Evolutionary conservation across 2,797 vertebrate species (phyloP).

Genomic region (Champsocephalus gunnari): DNA sequence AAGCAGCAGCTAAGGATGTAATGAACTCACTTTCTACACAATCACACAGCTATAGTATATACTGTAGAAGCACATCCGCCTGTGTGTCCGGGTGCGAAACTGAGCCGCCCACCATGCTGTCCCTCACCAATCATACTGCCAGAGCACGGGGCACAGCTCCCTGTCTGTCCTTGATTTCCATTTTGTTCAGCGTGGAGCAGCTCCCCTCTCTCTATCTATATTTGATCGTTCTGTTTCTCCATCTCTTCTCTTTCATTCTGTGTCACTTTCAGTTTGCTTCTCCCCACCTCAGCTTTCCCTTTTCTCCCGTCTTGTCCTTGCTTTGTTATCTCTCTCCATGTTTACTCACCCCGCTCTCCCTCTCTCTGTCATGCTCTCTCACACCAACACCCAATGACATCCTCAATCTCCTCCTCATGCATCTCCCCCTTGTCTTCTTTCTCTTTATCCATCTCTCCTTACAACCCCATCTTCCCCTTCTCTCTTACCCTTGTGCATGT

Average conservation of each 20-base stretch:
- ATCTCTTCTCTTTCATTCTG: constrained; percentile 43
- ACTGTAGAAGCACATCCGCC: neutral
- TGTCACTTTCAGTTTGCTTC: constrained; percentile 51
- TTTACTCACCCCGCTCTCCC: constrained; percentile 20
- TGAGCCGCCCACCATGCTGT: constrained; percentile 36
- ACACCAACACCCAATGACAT: constrained; percentile 18
- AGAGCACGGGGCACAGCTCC: constrained; percentile 40
- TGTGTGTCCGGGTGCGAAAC: constrained; percentile 14
- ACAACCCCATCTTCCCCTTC: neutral
- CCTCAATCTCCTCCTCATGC: constrained; percentile 5
- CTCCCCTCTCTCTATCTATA: constrained; percentile 48
- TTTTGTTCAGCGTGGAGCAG: constrained; percentile 44
- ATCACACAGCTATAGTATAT: constrained; percentile 42
- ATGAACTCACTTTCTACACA: constrained; percentile 64
- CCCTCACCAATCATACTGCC: constrained; percentile 69
- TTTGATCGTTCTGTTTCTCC: constrained; percentile 46
- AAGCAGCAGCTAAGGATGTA: constrained; percentile 39
- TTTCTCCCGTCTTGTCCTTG: constrained; percentile 29
- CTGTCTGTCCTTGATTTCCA: constrained; percentile 54
- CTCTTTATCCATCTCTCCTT: constrained; percentile 1
- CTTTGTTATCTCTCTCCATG: constrained; percentile 43
- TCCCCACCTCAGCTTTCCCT: constrained; percentile 35
- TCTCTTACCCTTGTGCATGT: constrained; percentile 25
- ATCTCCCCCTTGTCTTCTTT: constrained; percentile 10
- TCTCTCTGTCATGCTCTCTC: constrained; percentile 12